Percentiles rank a stretch among this genome's conserved stretches.
Conservation (phyloP, 2,888 invertebrate species). For the Pharmacophagus antenor region DNA sequence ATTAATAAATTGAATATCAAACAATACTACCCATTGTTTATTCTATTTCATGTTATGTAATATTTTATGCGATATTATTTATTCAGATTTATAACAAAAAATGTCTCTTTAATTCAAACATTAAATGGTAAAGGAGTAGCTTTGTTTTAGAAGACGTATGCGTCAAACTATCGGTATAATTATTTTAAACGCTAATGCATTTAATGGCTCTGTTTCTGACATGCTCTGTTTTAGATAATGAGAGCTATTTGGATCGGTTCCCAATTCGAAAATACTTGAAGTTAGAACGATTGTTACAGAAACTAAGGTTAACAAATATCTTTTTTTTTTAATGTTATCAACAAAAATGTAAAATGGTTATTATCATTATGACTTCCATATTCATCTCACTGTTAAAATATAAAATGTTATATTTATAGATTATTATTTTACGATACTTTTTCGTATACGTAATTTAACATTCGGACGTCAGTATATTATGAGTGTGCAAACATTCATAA, state of each 20-base stretch:
- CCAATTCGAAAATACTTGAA: slow-evolving; percentile 37
- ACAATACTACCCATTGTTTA: too few species aligned
- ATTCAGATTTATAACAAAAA: too few species aligned
- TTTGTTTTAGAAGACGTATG: neutral
- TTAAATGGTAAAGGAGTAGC: neutral
- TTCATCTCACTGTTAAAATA: neutral
- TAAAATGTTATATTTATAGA: neutral
- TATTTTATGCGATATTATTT: too few species aligned
- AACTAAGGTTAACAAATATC: slow-evolving; percentile 7
- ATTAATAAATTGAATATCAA: too few species aligned
- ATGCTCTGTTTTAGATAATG: slow-evolving; percentile 36
- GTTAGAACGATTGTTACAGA: slow-evolving; percentile 15
- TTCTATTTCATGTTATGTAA: too few species aligned
- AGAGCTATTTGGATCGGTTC: slow-evolving; percentile 37
- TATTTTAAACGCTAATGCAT: slow-evolving; percentile 34
- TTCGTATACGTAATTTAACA: too few species aligned
- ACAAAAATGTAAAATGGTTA: neutral
- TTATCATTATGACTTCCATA: too few species aligned
- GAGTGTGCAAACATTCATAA: too few species aligned
- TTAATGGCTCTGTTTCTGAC: slow-evolving; percentile 34
- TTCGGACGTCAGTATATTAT: too few species aligned
- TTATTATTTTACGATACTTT: too few species aligned
- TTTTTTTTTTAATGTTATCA: neutral
- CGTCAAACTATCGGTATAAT: slow-evolving; percentile 31
- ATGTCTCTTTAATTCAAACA: neutral